Percentiles rank a stretch among this genome's conserved stretches.
These are phyloP conservation scores for Athrips mouffetella DNA, from an alignment of 2,888 invertebrate species.

Conservation along the genomic window DNA sequence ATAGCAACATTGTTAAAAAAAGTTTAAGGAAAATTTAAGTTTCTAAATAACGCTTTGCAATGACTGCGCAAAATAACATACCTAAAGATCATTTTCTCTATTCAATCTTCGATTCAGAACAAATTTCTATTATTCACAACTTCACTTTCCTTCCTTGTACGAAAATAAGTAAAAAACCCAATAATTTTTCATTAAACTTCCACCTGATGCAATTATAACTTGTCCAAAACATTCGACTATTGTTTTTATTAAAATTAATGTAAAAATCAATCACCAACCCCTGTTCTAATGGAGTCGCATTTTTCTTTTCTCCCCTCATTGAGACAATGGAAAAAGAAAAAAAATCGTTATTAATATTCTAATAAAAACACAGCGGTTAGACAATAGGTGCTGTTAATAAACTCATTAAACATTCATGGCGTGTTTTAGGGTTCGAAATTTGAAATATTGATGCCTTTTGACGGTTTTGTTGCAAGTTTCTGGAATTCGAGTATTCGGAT, in stretches of 20 bases:
- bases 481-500: not conserved
- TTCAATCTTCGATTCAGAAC: too few species aligned
- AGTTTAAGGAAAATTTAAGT: too few species aligned
- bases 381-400: slow-evolving; percentile 78
- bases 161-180: not conserved
- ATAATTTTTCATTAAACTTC: not conserved
- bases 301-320: slow-evolving; percentile 41
- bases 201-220: slow-evolving; percentile 49
- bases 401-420: slow-evolving; percentile 75
- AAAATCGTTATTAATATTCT: slow-evolving; percentile 74
- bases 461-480: slow-evolving; percentile 7
- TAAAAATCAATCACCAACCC: slow-evolving; percentile 69
- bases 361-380: slow-evolving; percentile 66
- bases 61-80: too few species aligned
- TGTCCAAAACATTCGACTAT: slow-evolving; percentile 64
- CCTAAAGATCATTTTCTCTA: too few species aligned
- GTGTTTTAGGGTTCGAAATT: slow-evolving; percentile 34
- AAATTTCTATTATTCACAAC: too few species aligned
- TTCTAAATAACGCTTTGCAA: too few species aligned
- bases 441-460: slow-evolving; percentile 11
- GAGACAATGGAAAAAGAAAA: slow-evolving; percentile 68
- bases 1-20: too few species aligned
- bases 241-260: slow-evolving; percentile 77
- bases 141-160: not conserved
- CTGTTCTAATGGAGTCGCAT: slow-evolving; percentile 29